Conservation (phyloP, 2,113 vertebrate genomes). For the Chionomys nivalis region DNA sequence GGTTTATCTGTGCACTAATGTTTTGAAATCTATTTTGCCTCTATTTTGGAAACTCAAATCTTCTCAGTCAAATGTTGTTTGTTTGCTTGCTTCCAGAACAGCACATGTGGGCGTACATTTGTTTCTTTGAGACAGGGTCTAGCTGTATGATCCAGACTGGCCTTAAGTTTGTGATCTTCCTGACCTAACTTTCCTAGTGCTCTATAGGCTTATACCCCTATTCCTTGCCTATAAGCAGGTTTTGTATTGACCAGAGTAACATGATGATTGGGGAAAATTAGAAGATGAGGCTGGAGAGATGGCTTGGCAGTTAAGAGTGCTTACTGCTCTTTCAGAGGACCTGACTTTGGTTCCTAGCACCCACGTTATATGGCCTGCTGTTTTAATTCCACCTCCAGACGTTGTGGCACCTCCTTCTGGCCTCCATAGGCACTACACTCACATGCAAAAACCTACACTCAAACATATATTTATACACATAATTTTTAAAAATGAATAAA, state of each 20-base stretch:
- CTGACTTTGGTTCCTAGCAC: background rate
- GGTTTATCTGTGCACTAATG: slow-evolving; percentile 34
- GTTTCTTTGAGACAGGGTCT: background rate
- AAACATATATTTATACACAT: background rate
- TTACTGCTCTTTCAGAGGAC: background rate
- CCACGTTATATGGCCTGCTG: background rate
- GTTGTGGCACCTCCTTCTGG: background rate
- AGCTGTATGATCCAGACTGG: background rate
- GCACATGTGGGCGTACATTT: background rate
- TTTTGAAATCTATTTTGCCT: slow-evolving; percentile 45
- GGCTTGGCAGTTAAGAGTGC: background rate
- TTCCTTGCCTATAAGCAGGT: background rate
- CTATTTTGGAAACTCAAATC: slow-evolving; percentile 1
- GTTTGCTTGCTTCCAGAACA: background rate
- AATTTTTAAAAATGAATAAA: background rate
- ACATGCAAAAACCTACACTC: background rate
- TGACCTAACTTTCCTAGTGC: background rate
- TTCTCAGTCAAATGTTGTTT: slow-evolving; percentile 39
- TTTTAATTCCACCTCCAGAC: background rate
- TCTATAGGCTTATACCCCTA: background rate
- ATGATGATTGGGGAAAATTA: background rate
- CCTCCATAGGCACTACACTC: background rate
- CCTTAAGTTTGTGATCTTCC: background rate
- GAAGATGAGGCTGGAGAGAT: slow-evolving; percentile 9
- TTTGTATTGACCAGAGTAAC: slow-evolving; percentile 40